phyloP scores from a whole-genome alignment of 2,113 vertebrate genomes.

The Marmota monax region DNA sequence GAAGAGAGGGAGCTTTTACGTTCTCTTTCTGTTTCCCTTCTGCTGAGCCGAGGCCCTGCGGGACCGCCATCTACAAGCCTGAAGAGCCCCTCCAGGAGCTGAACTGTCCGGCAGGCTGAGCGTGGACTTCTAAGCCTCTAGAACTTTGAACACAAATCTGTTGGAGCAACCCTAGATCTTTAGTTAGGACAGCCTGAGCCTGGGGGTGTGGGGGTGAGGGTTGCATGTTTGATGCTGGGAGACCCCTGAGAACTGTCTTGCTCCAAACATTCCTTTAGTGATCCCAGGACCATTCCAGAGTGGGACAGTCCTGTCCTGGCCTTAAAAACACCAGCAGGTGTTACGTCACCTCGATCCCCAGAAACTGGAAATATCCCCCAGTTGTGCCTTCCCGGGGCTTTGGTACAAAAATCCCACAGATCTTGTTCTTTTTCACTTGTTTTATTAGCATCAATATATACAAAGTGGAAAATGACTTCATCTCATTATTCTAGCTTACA shows the following conservation, averaged over 20 bases:
- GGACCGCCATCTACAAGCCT: not conserved
- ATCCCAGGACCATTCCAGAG: not conserved
- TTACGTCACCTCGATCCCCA: not conserved
- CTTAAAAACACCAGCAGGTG: not conserved
- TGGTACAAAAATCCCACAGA: not conserved
- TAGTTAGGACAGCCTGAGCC: rapidly evolving
- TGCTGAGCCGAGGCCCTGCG: not conserved
- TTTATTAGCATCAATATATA: constrained; percentile 84
- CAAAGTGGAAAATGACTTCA: constrained; percentile 83
- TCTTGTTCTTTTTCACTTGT: constrained; percentile 69
- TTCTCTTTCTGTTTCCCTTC: too few relatives aligned
- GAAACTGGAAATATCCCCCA: not conserved
- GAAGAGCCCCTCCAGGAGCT: not conserved
- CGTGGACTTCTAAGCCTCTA: not conserved
- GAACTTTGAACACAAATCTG: not conserved
- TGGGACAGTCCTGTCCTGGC: not conserved
- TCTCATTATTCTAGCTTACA: constrained; percentile 80
- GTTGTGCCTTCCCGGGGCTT: rapidly evolving
- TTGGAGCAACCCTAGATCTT: not conserved
- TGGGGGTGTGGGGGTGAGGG: too few relatives aligned
- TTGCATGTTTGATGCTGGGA: not conserved
- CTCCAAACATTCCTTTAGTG: not conserved
- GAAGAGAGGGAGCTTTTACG: not conserved
- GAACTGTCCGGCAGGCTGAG: not conserved
- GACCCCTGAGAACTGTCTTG: not conserved